These are phyloP conservation scores for Lapara coniferarum DNA, from an alignment of 2,888 invertebrate genomes.

Conservation along the genomic window DNA sequence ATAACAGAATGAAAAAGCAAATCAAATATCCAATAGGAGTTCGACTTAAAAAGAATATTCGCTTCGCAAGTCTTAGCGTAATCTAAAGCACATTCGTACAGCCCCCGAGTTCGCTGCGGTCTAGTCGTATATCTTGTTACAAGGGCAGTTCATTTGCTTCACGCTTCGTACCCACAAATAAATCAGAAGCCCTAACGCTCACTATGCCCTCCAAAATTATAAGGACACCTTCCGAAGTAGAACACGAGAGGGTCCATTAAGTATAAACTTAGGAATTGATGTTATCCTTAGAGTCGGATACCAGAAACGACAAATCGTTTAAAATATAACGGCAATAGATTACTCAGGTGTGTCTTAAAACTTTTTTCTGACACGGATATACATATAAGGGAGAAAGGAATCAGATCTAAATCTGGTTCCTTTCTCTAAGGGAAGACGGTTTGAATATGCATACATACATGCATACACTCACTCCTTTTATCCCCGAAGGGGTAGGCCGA, in stretches of 20 bases:
- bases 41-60: conserved; percentile 37
- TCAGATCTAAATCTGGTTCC: neutral
- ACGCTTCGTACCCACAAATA: conserved; percentile 81
- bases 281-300: conserved; percentile 8
- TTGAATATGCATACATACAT: too few species aligned
- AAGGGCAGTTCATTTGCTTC: conserved; percentile 79
- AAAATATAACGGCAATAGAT: conserved; percentile 1
- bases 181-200: conserved; percentile 69
- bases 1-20: too few species aligned
- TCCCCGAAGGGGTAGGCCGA: too few species aligned
- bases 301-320: conserved; percentile 8
- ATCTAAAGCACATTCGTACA: conserved; percentile 41
- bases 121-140: conserved; percentile 72
- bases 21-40: neutral
- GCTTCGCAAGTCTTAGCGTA: conserved; percentile 42
- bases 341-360: neutral
- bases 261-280: conserved; percentile 22
- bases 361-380: too few species aligned
- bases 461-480: too few species aligned
- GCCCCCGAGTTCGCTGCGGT: conserved; percentile 56
- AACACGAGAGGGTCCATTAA: conserved; percentile 10
- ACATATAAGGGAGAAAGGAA: too few species aligned
- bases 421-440: too few species aligned
- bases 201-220: conserved; percentile 60
- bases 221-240: conserved; percentile 52